Conservation (phyloP, 2,888 invertebrate genomes). For the Sinopyrophorus schimmeli region DNA sequence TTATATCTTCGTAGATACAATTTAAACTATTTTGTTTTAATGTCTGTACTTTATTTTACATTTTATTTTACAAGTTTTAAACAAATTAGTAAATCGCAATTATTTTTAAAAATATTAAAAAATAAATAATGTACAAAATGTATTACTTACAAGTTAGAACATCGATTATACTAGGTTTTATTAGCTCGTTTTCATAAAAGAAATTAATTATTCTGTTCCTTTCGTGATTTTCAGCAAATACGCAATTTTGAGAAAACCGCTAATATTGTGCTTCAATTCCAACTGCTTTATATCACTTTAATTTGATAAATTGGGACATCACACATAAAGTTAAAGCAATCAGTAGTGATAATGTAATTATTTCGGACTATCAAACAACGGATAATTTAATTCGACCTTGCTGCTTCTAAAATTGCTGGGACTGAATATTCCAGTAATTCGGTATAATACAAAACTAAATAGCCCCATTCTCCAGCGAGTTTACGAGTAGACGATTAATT, state of each 20-base stretch:
- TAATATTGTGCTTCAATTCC: neutral
- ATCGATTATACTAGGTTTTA: no score
- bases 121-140: no score
- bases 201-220: neutral
- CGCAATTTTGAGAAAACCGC: neutral
- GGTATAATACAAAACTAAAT: constrained; percentile 19
- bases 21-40: no score
- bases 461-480: constrained; percentile 15
- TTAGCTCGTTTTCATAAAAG: no score
- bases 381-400: constrained; percentile 21
- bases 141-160: no score
- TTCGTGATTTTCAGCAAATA: constrained; percentile 2
- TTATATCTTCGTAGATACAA: no score
- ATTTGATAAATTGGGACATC: constrained; percentile 3
- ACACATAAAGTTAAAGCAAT: constrained; percentile 17
- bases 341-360: constrained; percentile 10
- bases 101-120: no score
- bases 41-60: no score
- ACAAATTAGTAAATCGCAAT: no score
- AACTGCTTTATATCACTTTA: neutral
- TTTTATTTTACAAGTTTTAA: no score
- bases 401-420: constrained; percentile 18
- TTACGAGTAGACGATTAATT: constrained; percentile 22
- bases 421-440: constrained; percentile 22
- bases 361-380: constrained; percentile 15